Conservation (phyloP, 2,113 vertebrate genomes). For the Parotia lawesii region DNA sequence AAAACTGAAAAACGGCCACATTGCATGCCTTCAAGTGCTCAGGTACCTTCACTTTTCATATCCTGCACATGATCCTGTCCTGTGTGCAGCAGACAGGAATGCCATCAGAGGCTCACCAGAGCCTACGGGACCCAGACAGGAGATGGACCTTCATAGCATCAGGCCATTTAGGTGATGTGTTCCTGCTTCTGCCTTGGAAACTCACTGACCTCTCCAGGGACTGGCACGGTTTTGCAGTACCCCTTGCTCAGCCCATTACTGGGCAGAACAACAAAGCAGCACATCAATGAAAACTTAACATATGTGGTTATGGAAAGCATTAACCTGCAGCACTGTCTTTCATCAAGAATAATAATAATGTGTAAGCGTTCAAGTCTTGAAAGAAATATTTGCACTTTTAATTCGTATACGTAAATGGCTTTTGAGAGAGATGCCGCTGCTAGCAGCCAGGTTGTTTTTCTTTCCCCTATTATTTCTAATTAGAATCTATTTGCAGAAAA, state of each 20-base stretch:
- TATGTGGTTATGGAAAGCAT: neutral
- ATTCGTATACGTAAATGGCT: neutral
- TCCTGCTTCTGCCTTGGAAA: neutral
- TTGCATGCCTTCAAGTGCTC: rapidly evolving
- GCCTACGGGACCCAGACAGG: neutral
- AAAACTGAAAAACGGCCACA: neutral
- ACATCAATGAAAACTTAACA: neutral
- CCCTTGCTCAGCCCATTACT: neutral
- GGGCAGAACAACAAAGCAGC: neutral
- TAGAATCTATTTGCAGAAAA: neutral
- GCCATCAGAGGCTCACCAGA: neutral
- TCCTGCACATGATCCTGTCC: neutral
- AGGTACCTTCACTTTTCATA: neutral
- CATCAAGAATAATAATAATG: neutral
- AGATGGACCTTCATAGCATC: neutral
- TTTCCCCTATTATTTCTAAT: neutral
- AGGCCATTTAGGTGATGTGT: neutral
- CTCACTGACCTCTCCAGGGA: neutral
- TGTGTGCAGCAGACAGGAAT: neutral
- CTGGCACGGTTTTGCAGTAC: neutral
- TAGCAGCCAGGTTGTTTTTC: neutral
- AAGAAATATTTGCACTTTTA: neutral
- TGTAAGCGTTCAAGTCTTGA: neutral
- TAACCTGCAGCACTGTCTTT: neutral
- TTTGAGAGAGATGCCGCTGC: neutral